phyloP scores from a whole-genome alignment of 2,888 invertebrate genomes.

The Neelides folsomi region DNA sequence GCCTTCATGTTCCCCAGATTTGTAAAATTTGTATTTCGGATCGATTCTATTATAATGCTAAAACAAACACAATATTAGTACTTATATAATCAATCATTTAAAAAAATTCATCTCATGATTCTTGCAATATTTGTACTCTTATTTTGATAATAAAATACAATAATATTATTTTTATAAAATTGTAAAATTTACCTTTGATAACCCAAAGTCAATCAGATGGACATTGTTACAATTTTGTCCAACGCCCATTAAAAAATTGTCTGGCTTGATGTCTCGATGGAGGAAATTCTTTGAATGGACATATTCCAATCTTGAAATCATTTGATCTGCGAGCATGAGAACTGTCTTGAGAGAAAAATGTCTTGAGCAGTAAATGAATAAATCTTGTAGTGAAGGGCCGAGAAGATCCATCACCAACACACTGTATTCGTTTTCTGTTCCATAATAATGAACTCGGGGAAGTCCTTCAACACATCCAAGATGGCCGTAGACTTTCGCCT shows the following conservation, averaged over 20 bases:
- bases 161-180: not conserved
- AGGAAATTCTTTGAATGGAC: constrained; percentile 98
- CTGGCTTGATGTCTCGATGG: constrained; percentile 93
- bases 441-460: too few relatives aligned
- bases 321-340: constrained; percentile 92
- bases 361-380: constrained; percentile 97
- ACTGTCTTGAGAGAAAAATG: constrained; percentile 99
- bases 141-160: constrained; percentile 17
- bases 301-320: constrained; percentile 89
- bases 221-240: constrained; percentile 90
- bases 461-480: too few relatives aligned
- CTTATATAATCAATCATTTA: too few relatives aligned
- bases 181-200: not conserved
- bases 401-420: constrained; percentile 91
- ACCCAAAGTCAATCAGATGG: not conserved
- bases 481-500: too few relatives aligned
- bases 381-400: constrained; percentile 92
- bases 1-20: too few relatives aligned
- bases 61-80: too few relatives aligned
- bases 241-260: constrained; percentile 97
- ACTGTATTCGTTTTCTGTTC: too few relatives aligned
- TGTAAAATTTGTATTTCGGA: too few relatives aligned
- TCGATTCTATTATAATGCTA: too few relatives aligned
- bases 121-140: too few relatives aligned
- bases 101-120: too few relatives aligned